A percentile compares a stretch with the other conserved stretches of the same genome.
These are phyloP conservation scores for Aleiodes sp. DNA, from an alignment of 1,140 invertebrate genomes.

Conservation along the genomic window DNA sequence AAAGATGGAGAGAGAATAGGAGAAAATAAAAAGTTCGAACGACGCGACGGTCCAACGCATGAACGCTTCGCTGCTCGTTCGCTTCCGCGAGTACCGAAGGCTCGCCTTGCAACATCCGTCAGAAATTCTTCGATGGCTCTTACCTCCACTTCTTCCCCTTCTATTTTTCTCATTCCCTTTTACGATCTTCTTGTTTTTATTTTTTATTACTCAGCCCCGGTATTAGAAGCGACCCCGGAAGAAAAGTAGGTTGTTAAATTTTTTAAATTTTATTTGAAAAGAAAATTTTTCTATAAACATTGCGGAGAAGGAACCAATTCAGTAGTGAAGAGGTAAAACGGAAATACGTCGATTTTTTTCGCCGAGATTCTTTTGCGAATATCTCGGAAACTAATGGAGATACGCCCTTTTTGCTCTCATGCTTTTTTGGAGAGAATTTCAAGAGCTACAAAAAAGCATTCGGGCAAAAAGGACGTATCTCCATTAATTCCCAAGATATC, in stretches of 20 bases:
- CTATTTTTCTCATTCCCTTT: background rate
- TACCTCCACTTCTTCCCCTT: background rate
- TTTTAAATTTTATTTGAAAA: background rate
- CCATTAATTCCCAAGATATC: no score
- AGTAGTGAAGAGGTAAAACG: no score
- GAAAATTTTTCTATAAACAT: no score
- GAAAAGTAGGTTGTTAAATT: background rate
- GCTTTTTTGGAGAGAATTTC: no score
- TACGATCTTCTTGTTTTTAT: background rate
- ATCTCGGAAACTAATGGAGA: no score
- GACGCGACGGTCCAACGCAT: conserved; percentile 5
- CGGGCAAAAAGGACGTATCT: no score
- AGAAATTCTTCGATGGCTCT: background rate
- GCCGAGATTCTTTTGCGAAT: no score
- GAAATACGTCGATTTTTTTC: no score
- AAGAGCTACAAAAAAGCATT: no score
- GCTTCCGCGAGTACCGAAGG: background rate
- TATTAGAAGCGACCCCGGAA: background rate
- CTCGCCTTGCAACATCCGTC: background rate
- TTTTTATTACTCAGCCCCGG: background rate
- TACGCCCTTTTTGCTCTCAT: no score
- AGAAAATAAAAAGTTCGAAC: background rate
- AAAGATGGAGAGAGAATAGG: background rate
- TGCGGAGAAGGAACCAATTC: no score
- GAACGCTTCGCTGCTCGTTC: background rate